Conservation (phyloP, 1,140 invertebrate genomes). For the Phymorhynchus buccinoides region DNA sequence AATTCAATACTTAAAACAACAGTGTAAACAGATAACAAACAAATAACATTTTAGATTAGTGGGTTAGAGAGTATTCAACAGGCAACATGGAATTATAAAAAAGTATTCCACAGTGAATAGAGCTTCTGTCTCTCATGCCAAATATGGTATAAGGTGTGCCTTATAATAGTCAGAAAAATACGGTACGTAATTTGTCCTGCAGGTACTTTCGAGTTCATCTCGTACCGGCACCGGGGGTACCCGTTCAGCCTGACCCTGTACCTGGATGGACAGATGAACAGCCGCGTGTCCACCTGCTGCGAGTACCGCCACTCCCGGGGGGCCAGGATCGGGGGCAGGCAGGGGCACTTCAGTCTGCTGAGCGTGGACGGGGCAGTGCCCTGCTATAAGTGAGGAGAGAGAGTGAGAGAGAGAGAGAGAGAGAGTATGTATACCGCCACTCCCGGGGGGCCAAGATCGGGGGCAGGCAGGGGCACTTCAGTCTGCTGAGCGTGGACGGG, state of each 20-base stretch:
- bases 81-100: no score
- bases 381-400: constrained; percentile 69
- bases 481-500: constrained; percentile 62
- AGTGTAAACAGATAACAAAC: no score
- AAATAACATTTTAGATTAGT: no score
- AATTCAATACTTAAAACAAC: no score
- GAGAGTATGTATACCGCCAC: constrained; percentile 58
- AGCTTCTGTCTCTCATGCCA: no score
- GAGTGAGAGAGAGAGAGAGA: background rate
- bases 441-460: constrained; percentile 66
- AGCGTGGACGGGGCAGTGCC: constrained; percentile 63
- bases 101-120: no score
- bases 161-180: no score
- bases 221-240: constrained; percentile 71
- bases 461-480: constrained; percentile 71
- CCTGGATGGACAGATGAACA: constrained; percentile 69
- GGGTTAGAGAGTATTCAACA: no score
- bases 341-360: constrained; percentile 70
- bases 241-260: constrained; percentile 73
- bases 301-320: constrained; percentile 71
- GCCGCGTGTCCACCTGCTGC: constrained; percentile 72
- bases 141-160: no score
- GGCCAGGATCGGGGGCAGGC: constrained; percentile 67
- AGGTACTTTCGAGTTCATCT: constrained; percentile 71
- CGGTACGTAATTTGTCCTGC: no score